Conservation (phyloP, 2,797 vertebrate species). For the Fratercula arctica region DNA sequence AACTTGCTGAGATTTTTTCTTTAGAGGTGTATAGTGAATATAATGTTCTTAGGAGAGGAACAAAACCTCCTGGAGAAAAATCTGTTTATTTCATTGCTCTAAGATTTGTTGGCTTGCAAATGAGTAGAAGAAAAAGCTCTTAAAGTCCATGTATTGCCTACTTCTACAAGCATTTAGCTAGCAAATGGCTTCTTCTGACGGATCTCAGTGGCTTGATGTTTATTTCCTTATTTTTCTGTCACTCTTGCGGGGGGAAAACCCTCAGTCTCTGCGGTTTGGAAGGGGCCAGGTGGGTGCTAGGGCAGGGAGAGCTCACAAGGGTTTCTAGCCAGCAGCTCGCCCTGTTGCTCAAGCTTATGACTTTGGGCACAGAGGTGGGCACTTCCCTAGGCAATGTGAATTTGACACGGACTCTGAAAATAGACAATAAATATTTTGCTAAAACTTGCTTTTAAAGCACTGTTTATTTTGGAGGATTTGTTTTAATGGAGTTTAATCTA, state of each 20-base stretch:
- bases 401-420: not conserved
- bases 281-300: not conserved
- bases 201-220: not conserved
- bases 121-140: not conserved
- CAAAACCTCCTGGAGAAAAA: not conserved
- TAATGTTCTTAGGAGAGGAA: not conserved
- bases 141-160: not conserved
- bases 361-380: not conserved
- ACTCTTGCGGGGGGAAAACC: not conserved
- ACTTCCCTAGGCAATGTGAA: rapidly evolving
- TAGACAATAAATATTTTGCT: not conserved
- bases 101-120: not conserved
- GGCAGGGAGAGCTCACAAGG: not conserved
- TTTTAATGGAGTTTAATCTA: not conserved
- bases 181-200: not conserved
- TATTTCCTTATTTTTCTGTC: not conserved
- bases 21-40: not conserved
- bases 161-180: not conserved
- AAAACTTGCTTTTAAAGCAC: not conserved
- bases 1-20: not conserved
- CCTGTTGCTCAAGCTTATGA: rapidly evolving
- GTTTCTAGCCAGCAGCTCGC: not conserved
- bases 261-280: not conserved
- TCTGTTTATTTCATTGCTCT: not conserved
- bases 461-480: not conserved